Percentiles rank a stretch among this genome's conserved stretches.
phyloP scores from a whole-genome alignment of 2,113 vertebrate genomes.

The Strix aluco region DNA sequence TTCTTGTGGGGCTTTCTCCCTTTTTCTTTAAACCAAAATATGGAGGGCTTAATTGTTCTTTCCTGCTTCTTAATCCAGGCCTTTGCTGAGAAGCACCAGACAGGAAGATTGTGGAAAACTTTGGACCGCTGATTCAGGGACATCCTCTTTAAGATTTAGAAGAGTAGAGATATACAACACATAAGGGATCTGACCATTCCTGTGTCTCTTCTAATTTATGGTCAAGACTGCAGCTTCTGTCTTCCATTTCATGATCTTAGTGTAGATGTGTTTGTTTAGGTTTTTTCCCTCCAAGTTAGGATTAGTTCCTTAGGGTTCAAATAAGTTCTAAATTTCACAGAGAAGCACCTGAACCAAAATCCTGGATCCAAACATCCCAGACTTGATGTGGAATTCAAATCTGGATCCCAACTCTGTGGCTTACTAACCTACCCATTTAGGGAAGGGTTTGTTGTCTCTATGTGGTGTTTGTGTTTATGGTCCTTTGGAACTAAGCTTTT shows the following conservation, averaged over 20 bases:
- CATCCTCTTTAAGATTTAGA: constrained; percentile 6
- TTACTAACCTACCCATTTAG: constrained; percentile 45
- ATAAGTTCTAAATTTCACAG: constrained; percentile 55
- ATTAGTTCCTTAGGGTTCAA: constrained; percentile 47
- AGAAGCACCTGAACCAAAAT: constrained; percentile 63
- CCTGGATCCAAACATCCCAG: constrained; percentile 60
- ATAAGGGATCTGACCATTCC: constrained; percentile 36
- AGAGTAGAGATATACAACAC: not conserved
- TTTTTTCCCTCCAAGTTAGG: constrained; percentile 51
- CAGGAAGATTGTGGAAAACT: constrained; percentile 1
- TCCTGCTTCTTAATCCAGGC: constrained; percentile 31
- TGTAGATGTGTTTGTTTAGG: not conserved
- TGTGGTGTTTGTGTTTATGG: constrained; percentile 47
- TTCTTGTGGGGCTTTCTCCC: constrained; percentile 3
- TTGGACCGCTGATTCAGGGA: constrained; percentile 31
- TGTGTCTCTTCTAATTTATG: constrained; percentile 24
- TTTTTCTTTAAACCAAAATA: constrained; percentile 16
- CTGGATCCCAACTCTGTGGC: constrained; percentile 61
- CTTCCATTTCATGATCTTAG: constrained; percentile 59
- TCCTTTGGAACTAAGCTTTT: constrained; percentile 66
- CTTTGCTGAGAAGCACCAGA: constrained; percentile 31
- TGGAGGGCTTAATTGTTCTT: constrained; percentile 43
- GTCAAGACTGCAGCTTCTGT: constrained; percentile 64
- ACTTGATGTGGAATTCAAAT: constrained; percentile 38
- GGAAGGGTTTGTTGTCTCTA: constrained; percentile 32